Conservation (phyloP, 1,140 invertebrate species). For the Drosophila nasuta region DNA sequence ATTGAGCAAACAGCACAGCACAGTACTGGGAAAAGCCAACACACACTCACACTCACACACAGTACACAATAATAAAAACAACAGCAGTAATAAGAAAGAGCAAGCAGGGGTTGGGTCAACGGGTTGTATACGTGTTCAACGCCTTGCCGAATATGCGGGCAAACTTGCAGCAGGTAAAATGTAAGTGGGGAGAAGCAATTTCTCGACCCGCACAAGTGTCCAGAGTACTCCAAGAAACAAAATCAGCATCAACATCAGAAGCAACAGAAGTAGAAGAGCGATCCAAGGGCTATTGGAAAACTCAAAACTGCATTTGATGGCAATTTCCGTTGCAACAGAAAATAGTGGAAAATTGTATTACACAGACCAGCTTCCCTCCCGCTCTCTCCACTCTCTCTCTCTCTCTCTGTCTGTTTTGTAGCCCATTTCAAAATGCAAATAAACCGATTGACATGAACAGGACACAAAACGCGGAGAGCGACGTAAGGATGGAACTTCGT, state of each 20-base stretch:
- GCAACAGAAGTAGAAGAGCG: not conserved
- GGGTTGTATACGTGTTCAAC: constrained; percentile 55
- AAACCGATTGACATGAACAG: constrained; percentile 3
- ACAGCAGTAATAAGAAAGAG: constrained; percentile 2
- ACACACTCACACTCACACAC: not conserved
- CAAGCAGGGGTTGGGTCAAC: constrained; percentile 39
- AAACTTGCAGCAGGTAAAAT: not conserved
- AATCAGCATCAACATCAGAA: not conserved
- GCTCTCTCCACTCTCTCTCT: too few species aligned
- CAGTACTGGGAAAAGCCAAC: constrained; percentile 17
- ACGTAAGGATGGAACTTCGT: not conserved
- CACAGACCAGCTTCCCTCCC: not conserved
- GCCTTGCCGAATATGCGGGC: constrained; percentile 15
- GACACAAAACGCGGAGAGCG: not conserved
- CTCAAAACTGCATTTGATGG: constrained; percentile 65
- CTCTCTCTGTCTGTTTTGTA: too few species aligned
- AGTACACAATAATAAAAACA: not conserved
- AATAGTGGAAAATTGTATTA: constrained; percentile 7
- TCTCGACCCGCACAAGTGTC: constrained; percentile 6
- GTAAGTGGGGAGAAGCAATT: not conserved
- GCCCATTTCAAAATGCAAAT: constrained; percentile 19
- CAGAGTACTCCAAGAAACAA: not conserved
- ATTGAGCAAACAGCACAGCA: constrained; percentile 31
- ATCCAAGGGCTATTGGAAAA: not conserved
- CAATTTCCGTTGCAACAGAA: constrained; percentile 61